Percentiles rank a stretch among this genome's conserved stretches.
Evolutionary conservation across 2,113 vertebrate genomes (phyloP).

Genomic region (Turdus rufiventris): DNA sequence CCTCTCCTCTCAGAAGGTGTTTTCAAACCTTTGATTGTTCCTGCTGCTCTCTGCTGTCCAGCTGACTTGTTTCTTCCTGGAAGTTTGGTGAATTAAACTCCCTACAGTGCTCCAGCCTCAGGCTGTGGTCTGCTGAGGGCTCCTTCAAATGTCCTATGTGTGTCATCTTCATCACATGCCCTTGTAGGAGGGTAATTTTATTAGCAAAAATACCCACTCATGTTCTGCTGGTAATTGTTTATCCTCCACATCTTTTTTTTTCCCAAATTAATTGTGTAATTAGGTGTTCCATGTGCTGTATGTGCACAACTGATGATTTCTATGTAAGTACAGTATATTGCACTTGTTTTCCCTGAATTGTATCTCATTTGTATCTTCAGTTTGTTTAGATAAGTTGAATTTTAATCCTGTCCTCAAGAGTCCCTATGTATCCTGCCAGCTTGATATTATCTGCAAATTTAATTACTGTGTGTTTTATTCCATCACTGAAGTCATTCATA

Average conservation of each 20-base stretch:
- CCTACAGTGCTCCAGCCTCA: not conserved
- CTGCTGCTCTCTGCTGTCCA: not conserved
- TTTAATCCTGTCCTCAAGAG: not conserved
- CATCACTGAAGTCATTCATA: not conserved
- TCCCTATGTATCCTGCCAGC: not conserved
- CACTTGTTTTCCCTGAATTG: not conserved
- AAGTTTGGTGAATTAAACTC: not conserved
- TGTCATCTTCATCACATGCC: not conserved
- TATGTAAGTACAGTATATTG: not conserved
- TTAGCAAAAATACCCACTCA: not conserved
- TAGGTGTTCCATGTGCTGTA: not conserved
- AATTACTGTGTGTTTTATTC: constrained; percentile 18
- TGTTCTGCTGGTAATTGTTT: not conserved
- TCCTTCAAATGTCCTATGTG: not conserved
- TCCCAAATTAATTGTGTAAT: not conserved
- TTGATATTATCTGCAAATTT: constrained; percentile 5
- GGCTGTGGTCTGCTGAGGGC: not conserved
- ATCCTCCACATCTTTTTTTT: not conserved
- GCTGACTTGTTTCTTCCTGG: not conserved
- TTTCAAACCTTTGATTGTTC: not conserved
- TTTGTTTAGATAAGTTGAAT: not conserved
- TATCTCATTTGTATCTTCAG: not conserved
- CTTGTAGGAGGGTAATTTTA: not conserved
- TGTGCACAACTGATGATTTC: not conserved
- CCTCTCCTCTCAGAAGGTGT: not conserved